Evolutionary conservation across 2,113 vertebrate genomes (phyloP), one percentile per base, ranked within the genome.

Genomic region (Protobothrops mucrosquamatus): DNA sequence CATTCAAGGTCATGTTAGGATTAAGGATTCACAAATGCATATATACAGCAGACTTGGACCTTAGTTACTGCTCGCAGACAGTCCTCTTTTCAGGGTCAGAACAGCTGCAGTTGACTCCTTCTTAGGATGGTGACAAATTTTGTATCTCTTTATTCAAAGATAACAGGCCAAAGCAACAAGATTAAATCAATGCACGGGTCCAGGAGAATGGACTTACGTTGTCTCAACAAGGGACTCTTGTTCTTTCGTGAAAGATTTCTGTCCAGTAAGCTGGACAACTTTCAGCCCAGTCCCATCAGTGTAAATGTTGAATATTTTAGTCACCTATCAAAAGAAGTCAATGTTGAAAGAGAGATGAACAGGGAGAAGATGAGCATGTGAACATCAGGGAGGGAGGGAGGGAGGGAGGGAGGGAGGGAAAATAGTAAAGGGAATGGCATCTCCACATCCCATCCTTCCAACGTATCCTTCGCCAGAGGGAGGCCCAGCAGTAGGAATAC

Each of bases 221-320:
- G 95, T 97, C 95, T 99, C 98, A 2, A 98, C 96, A 1, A 99
- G 98, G 18, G 97, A 97, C 6, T 98, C 97, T 95, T 98, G 98
- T 95, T 99, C 99, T 93, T 97, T 98, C 57, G 97, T 96, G 46
- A 99, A 98, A 0, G 98, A 94, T 97, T 98, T 99, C 97, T 99
- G 98, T 87, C 99, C 99, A 0, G 98, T 98, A 92, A 99, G 88
- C 95, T 98, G 97, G 85, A 98, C 98, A 1, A 99, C 98, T 22
- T 97, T 98, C 91, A 99, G 95, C 3, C 96, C 59, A 0, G 98
- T 99, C 56, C 98, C 98, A 0, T 99, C 98, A 0, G 98, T 96
- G 48, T 99, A 99, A 0, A 98, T 7, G 8, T 97, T 97, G 95
- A 99, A 99, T 61, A 99, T 98, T 94, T 98, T 99, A 95, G 97